phyloP scores from a whole-genome alignment of 2,888 invertebrate genomes.

The Lasioglossum pauxillum region DNA sequence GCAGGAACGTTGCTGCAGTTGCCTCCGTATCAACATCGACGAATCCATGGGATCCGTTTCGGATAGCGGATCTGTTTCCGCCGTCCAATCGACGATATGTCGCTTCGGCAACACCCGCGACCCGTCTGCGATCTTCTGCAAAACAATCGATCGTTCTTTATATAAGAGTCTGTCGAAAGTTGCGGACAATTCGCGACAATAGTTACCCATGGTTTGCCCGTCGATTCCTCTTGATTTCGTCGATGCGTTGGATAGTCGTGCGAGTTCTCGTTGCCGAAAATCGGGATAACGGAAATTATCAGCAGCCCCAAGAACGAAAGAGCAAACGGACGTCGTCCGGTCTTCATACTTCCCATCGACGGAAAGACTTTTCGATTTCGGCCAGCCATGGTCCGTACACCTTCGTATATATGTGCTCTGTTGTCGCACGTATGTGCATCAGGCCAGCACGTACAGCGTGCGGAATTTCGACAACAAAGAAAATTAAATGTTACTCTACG shows the following conservation, averaged over 20 bases:
- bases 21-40: neutral
- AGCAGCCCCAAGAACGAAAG: slow-evolving; percentile 1
- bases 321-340: neutral
- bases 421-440: slow-evolving; percentile 1
- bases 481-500: slow-evolving; percentile 40
- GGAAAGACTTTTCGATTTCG: slow-evolving; percentile 32
- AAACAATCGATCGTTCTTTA: neutral
- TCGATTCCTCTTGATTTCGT: neutral
- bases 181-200: neutral
- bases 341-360: slow-evolving; percentile 41
- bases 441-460: slow-evolving; percentile 67
- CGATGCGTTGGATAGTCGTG: neutral
- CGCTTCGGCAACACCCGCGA: neutral
- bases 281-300: neutral
- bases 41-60: neutral
- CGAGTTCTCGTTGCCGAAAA: neutral
- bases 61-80: neutral
- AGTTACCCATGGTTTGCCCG: neutral
- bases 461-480: slow-evolving; percentile 50
- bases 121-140: neutral
- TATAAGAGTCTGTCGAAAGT: neutral
- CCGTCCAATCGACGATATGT: neutral
- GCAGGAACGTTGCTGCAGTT: slow-evolving; percentile 35
- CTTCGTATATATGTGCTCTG: slow-evolving; percentile 65
- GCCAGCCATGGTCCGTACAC: neutral